Evolutionary conservation across 1,140 invertebrate species (phyloP).

Genomic region (Proales similis): DNA sequence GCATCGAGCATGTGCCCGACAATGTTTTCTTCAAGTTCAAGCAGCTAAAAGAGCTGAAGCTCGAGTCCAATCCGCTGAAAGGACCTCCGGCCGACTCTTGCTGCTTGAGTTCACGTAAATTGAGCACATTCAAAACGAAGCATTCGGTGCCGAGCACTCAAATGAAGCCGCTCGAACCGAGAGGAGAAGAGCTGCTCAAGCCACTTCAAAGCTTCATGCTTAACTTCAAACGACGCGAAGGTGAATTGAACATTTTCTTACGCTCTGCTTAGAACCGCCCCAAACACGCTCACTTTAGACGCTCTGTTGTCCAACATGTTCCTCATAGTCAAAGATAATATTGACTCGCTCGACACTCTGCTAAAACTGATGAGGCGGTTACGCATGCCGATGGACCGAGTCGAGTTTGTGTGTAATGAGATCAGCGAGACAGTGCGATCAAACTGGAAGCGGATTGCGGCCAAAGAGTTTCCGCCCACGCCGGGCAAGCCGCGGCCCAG

Average conservation of each 20-base stretch:
- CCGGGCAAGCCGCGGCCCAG: constrained; percentile 7
- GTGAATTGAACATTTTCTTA: not conserved
- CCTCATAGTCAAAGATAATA: constrained; percentile 30
- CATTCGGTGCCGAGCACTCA: too few species aligned
- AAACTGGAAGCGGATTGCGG: constrained; percentile 21
- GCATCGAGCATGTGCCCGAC: constrained; percentile 2
- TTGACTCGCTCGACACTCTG: constrained; percentile 16
- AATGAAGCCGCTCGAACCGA: not conserved
- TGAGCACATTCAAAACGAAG: too few species aligned
- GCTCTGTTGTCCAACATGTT: constrained; percentile 31
- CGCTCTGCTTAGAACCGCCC: not conserved
- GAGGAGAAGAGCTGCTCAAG: constrained; percentile 1
- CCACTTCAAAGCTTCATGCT: constrained; percentile 22
- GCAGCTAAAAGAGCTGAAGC: not conserved
- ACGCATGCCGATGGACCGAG: constrained; percentile 36
- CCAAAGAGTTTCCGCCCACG: constrained; percentile 20
- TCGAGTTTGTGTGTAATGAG: constrained; percentile 35
- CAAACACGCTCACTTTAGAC: constrained; percentile 1
- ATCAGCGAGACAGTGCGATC: constrained; percentile 20
- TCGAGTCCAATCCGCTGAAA: constrained; percentile 22
- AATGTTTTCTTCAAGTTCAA: constrained; percentile 14
- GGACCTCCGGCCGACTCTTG: constrained; percentile 19
- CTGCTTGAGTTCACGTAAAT: too few species aligned
- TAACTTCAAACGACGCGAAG: constrained; percentile 22
- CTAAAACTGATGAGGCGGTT: constrained; percentile 25